Conservation (phyloP, 1,140 invertebrate genomes). For the Aphelinus certus region DNA sequence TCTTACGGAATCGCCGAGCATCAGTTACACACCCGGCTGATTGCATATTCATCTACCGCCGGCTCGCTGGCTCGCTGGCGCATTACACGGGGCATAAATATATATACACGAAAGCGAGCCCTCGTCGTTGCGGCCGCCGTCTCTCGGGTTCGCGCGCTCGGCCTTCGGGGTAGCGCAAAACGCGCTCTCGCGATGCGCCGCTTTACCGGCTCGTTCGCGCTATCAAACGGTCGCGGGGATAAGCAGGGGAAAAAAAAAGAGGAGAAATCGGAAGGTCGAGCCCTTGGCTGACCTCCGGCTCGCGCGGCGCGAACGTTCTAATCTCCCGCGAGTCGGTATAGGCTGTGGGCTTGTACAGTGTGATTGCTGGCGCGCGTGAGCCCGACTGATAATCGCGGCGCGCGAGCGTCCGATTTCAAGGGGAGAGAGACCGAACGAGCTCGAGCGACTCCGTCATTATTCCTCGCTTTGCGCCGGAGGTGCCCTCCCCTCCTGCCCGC, state of each 20-base stretch:
- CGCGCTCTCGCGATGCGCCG: neutral
- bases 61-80: too few relatives aligned
- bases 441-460: slow-evolving; percentile 5
- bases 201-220: too few relatives aligned
- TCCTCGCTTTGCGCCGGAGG: neutral
- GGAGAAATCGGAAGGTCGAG: neutral
- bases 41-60: too few relatives aligned
- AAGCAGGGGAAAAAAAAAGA: neutral
- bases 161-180: neutral
- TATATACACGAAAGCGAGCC: too few relatives aligned
- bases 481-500: too few relatives aligned
- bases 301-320: neutral
- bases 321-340: neutral
- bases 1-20: too few relatives aligned
- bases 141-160: neutral
- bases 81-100: too few relatives aligned
- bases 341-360: too few relatives aligned
- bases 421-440: neutral
- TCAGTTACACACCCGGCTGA: too few relatives aligned
- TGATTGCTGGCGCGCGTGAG: too few relatives aligned
- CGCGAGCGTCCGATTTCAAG: slow-evolving; percentile 5
- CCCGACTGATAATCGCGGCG: slow-evolving; percentile 3
- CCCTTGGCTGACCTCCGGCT: neutral
- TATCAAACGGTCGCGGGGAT: neutral
- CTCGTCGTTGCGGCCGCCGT: too few relatives aligned